Percentiles rank a stretch among this genome's conserved stretches.
Evolutionary conservation across 1,140 invertebrate genomes (phyloP).

Genomic region (Akabosia matsudoensis): DNA sequence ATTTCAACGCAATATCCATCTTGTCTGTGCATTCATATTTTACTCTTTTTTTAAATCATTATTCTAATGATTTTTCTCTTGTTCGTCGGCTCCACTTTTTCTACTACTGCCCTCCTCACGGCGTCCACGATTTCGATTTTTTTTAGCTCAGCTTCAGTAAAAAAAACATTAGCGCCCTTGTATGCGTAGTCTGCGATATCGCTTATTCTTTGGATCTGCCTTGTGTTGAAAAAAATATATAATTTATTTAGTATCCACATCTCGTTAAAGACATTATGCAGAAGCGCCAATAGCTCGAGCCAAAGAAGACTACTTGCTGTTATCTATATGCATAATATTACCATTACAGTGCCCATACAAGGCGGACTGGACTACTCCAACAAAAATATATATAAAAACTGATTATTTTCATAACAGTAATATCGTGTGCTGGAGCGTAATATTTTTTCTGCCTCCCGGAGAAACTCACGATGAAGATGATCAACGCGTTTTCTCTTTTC

Average conservation of each 20-base stretch:
- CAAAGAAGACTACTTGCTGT: constrained; percentile 20
- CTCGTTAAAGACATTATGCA: not conserved
- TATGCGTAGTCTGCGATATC: not conserved
- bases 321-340: constrained; percentile 18
- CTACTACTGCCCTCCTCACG: not conserved
- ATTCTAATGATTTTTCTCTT: constrained; percentile 11
- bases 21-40: too few relatives aligned
- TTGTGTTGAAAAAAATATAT: not conserved
- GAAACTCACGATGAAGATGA: not conserved
- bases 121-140: not conserved
- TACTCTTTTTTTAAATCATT: not conserved
- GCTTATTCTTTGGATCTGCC: not conserved
- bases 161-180: not conserved
- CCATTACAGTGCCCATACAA: not conserved
- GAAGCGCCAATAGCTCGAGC: constrained; percentile 11
- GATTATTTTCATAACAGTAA: constrained; percentile 11
- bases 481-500: constrained; percentile 7
- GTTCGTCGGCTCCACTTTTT: not conserved
- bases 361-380: constrained; percentile 5
- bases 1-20: too few relatives aligned
- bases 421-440: not conserved
- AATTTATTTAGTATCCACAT: not conserved
- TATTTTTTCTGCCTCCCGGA: constrained; percentile 11
- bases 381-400: not conserved
- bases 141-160: not conserved